Percentiles rank a stretch among this genome's conserved stretches.
Evolutionary conservation across 1,140 invertebrate species (phyloP).

Genomic region (Pseudomyrmex gracilis): DNA sequence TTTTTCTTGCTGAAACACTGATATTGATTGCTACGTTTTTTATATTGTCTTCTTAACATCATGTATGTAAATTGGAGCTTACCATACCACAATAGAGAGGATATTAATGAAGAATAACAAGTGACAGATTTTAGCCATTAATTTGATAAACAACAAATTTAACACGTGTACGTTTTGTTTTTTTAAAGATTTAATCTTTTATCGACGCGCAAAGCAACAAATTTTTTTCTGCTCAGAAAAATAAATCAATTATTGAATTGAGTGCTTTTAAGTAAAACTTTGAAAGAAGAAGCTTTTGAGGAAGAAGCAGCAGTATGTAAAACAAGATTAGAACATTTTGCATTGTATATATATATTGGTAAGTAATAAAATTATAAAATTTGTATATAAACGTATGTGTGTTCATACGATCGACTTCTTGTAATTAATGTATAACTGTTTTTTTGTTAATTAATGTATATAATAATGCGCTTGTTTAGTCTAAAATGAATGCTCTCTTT

Average conservation of each 20-base stretch:
- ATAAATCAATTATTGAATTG: background rate
- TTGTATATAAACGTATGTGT: background rate
- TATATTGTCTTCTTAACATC: background rate
- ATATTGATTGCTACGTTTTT: background rate
- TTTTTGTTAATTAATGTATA: too few relatives aligned
- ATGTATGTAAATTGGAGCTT: too few relatives aligned
- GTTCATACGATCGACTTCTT: background rate
- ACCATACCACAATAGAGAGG: too few relatives aligned
- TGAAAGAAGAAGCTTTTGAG: background rate
- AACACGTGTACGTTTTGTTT: background rate
- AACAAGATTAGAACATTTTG: background rate
- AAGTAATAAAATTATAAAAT: conserved; percentile 15
- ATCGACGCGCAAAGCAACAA: background rate
- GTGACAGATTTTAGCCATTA: background rate
- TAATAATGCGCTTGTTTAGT: too few relatives aligned
- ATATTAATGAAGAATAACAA: background rate
- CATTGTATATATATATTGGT: background rate
- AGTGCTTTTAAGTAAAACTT: background rate
- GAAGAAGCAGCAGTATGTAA: background rate
- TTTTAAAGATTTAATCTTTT: background rate
- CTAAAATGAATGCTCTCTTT: too few relatives aligned
- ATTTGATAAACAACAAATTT: background rate
- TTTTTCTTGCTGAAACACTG: background rate
- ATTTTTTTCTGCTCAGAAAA: background rate
- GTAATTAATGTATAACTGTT: background rate